Conservation (phyloP, 2,888 invertebrate species). For the Agriopis marginaria region DNA sequence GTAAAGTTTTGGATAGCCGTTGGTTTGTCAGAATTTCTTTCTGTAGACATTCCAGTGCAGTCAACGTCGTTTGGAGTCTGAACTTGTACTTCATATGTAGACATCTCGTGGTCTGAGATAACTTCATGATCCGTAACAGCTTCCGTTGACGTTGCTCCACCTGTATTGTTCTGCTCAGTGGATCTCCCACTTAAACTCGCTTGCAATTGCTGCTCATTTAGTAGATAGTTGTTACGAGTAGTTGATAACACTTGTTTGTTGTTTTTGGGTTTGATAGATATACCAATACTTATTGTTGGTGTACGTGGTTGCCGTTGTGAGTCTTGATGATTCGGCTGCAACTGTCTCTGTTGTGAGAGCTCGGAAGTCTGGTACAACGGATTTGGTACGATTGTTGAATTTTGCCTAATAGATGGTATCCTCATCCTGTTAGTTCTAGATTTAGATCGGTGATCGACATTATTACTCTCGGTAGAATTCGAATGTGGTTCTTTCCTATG, state of each 20-base stretch:
- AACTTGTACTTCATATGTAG: not conserved
- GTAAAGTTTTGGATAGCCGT: slow-evolving; percentile 2
- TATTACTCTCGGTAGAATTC: too few species aligned
- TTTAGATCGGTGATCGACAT: too few species aligned
- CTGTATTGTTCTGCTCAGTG: not conserved
- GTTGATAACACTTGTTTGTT: not conserved
- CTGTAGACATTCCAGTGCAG: not conserved
- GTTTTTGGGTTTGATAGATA: too few species aligned
- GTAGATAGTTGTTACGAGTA: not conserved
- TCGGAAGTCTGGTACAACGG: too few species aligned
- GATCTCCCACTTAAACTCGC: not conserved
- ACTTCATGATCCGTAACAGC: slow-evolving; percentile 1
- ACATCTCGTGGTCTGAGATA: not conserved
- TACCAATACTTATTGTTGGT: too few species aligned
- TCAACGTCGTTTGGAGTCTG: not conserved
- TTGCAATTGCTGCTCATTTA: not conserved
- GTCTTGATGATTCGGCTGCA: too few species aligned
- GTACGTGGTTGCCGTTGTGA: too few species aligned
- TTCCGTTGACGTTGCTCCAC: not conserved
- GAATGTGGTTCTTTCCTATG: too few species aligned
- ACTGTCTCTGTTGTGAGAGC: too few species aligned
- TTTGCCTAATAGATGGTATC: too few species aligned
- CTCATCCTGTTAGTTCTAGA: too few species aligned
- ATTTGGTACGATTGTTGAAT: too few species aligned
- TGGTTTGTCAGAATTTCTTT: slow-evolving; percentile 1